These are phyloP conservation scores for Regulus satrapa DNA, from an alignment of 2,113 vertebrate species.

Conservation along the genomic window DNA sequence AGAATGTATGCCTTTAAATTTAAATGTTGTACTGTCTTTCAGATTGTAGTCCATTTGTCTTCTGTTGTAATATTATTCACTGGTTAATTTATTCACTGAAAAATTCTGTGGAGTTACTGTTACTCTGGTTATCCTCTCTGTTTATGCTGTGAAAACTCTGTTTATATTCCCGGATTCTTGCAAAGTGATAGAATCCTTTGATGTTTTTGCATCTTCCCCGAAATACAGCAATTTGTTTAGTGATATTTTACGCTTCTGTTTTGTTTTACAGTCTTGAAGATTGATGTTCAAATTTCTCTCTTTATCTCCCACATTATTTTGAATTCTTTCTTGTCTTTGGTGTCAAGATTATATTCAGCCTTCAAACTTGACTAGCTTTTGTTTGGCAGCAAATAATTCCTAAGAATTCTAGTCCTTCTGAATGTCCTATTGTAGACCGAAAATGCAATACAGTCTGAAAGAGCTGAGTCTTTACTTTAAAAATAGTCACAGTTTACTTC, in stretches of 20 bases:
- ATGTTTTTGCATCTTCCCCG: neutral
- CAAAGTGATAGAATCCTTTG: neutral
- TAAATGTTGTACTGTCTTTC: neutral
- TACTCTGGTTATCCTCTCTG: conserved; percentile 1
- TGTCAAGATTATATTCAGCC: neutral
- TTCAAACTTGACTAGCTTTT: neutral
- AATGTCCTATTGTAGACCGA: neutral
- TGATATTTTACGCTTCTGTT: conserved; percentile 14
- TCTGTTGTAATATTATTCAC: neutral
- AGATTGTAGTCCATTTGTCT: neutral
- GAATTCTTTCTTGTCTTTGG: neutral
- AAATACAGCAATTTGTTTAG: neutral
- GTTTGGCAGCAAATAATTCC: neutral
- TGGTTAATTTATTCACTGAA: neutral
- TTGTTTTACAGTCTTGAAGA: neutral
- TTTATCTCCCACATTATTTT: neutral
- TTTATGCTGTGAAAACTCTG: conserved; percentile 39
- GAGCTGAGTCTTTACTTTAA: neutral
- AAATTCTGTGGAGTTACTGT: conserved; percentile 6
- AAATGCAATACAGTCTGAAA: neutral
- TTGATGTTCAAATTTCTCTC: neutral
- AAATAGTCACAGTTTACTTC: neutral
- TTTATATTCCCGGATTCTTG: conserved; percentile 38
- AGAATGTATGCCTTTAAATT: neutral
- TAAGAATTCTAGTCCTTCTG: neutral